A percentile compares a stretch with the other conserved stretches of the same genome.
phyloP scores from a whole-genome alignment of 2,888 invertebrate species.

The Galeruca laticollis region DNA sequence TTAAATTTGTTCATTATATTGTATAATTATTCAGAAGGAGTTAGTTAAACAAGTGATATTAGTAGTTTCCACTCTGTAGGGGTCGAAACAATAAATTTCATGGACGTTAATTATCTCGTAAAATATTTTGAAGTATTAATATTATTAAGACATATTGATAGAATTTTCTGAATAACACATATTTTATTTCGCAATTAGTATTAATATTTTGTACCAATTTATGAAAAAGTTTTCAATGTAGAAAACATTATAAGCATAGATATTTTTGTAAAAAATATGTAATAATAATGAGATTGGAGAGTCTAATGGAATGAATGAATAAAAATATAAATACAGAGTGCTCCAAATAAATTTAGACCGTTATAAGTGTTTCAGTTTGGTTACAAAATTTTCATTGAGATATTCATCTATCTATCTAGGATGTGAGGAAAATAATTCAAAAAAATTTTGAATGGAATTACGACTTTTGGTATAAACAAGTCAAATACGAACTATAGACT shows the following conservation, averaged over 20 bases:
- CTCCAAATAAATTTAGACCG: not conserved
- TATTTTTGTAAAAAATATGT: slow-evolving; percentile 29
- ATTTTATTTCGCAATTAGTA: slow-evolving; percentile 21
- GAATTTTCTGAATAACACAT: slow-evolving; percentile 6
- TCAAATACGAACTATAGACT: too few species aligned
- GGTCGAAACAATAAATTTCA: too few species aligned
- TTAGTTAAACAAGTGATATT: too few species aligned
- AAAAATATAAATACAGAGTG: not conserved
- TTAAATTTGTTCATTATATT: too few species aligned
- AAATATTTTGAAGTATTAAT: slow-evolving; percentile 32
- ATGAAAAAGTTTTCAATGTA: slow-evolving; percentile 12
- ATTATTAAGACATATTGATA: slow-evolving; percentile 24
- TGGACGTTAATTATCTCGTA: too few species aligned
- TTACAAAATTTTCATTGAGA: too few species aligned
- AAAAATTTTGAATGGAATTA: too few species aligned
- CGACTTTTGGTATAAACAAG: too few species aligned
- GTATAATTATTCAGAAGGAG: too few species aligned
- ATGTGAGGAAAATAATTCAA: too few species aligned
- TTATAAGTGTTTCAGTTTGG: not conserved
- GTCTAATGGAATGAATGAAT: not conserved
- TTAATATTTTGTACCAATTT: slow-evolving; percentile 24
- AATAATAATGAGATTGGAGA: slow-evolving; percentile 16
- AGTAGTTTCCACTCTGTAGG: too few species aligned
- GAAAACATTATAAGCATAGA: slow-evolving; percentile 20
- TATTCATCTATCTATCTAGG: too few species aligned